These are phyloP conservation scores for Ornithoptera alexandrae DNA, from an alignment of 2,888 invertebrate genomes.

Conservation along the genomic window DNA sequence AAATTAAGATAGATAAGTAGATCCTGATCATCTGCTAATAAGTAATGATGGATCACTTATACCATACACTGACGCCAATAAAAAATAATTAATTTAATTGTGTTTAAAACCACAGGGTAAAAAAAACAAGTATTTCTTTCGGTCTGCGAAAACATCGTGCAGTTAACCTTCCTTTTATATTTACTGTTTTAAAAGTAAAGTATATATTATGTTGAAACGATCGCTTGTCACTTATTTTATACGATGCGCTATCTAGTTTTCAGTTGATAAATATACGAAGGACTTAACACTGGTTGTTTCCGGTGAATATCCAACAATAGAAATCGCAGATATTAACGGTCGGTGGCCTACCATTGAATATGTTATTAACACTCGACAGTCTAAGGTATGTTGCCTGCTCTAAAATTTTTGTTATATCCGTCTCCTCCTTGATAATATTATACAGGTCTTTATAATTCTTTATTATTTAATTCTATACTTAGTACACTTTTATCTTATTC, in stretches of 20 bases:
- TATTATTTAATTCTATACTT: no score
- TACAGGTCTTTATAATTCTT: background rate
- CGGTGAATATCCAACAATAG: conserved; percentile 44
- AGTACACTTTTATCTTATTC: no score
- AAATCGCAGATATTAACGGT: conserved; percentile 39
- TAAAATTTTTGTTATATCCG: background rate
- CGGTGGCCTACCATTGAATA: conserved; percentile 38
- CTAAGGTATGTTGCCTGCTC: conserved; percentile 42
- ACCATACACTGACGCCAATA: no score
- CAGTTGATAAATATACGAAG: conserved; percentile 53
- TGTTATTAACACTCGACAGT: conserved; percentile 45
- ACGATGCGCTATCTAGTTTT: conserved; percentile 43
- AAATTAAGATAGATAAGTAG: no score
- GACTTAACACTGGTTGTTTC: conserved; percentile 50
- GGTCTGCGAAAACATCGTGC: no score
- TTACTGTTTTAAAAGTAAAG: background rate
- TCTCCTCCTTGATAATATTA: background rate
- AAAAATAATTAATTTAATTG: no score
- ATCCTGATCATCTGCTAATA: no score
- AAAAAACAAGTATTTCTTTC: no score
- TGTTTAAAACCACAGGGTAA: no score
- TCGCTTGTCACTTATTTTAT: background rate
- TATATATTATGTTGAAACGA: background rate
- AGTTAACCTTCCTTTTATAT: no score
- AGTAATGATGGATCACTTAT: no score